Evolutionary conservation across 1,140 invertebrate genomes (phyloP).

Genomic region (Drosophila pruinosa): DNA sequence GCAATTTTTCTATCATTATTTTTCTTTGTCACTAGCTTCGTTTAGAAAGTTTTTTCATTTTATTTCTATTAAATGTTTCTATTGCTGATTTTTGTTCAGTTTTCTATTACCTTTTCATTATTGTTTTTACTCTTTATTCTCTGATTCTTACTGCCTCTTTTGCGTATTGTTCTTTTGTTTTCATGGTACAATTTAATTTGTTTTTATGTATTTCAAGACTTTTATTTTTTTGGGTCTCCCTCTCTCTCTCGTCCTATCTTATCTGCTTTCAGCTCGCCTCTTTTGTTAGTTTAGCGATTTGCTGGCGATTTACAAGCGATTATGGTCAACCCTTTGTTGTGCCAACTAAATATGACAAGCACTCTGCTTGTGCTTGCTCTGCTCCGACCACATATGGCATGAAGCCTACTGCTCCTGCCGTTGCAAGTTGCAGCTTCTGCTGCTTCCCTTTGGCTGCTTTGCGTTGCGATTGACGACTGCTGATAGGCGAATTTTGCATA

Average conservation of each 20-base stretch:
- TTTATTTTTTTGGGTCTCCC: not conserved
- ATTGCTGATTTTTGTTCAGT: too few relatives aligned
- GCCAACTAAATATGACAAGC: conserved; percentile 77
- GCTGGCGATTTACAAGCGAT: conserved; percentile 63
- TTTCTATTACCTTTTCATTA: too few relatives aligned
- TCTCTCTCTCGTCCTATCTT: not conserved
- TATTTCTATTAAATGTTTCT: too few relatives aligned
- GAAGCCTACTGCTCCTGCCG: not conserved
- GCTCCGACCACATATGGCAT: conserved; percentile 46
- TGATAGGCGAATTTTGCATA: conserved; percentile 72
- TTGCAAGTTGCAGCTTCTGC: not conserved
- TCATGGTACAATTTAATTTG: not conserved
- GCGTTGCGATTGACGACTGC: conserved; percentile 35
- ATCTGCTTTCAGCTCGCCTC: not conserved
- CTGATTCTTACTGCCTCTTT: too few relatives aligned
- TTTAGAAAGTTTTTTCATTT: too few relatives aligned
- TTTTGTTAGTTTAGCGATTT: conserved; percentile 36
- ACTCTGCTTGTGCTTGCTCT: not conserved
- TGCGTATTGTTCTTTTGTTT: too few relatives aligned
- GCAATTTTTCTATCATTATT: too few relatives aligned
- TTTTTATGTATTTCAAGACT: not conserved
- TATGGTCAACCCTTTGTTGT: conserved; percentile 70
- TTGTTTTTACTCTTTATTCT: too few relatives aligned
- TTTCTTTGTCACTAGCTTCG: too few relatives aligned
- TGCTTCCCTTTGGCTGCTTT: conserved; percentile 10